Evolutionary conservation across 30 jellyfish, hydroid and myxozoan genomes (phyloP).

Genomic region (Turritopsis dohrnii): DNA sequence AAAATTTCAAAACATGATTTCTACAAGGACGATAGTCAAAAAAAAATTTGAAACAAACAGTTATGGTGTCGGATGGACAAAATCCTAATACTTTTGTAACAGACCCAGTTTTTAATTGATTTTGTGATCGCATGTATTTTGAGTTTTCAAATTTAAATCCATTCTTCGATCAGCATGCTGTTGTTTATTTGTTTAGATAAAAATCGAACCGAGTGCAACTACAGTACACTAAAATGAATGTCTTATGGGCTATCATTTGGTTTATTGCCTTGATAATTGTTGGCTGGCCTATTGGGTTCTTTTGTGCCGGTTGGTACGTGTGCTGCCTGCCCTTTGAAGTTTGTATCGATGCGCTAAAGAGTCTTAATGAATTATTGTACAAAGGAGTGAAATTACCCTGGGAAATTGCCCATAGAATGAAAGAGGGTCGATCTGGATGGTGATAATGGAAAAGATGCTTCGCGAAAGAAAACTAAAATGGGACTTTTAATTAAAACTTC

Average conservation of each 20-base stretch:
- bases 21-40: too few species aligned
- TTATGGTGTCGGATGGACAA: too few species aligned
- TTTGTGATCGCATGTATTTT: too few species aligned
- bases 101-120: too few species aligned
- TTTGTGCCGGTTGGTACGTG: conserved; percentile 24
- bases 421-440: conserved; percentile 30
- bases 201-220: too few species aligned
- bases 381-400: conserved; percentile 19
- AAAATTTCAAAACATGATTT: too few species aligned
- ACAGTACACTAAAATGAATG: conserved; percentile 18
- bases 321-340: conserved; percentile 22
- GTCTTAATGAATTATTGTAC: conserved; percentile 10
- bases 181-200: too few species aligned
- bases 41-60: too few species aligned
- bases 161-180: too few species aligned
- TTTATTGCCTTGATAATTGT: neutral
- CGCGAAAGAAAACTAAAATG: neutral
- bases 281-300: conserved; percentile 21
- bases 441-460: neutral
- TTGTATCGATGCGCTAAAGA: conserved; percentile 1
- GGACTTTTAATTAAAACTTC: neutral
- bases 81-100: too few species aligned
- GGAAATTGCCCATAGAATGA: conserved; percentile 18
- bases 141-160: too few species aligned
- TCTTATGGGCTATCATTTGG: conserved; percentile 21